phyloP scores from a whole-genome alignment of 2,888 invertebrate species.

The Abrostola triplasia region DNA sequence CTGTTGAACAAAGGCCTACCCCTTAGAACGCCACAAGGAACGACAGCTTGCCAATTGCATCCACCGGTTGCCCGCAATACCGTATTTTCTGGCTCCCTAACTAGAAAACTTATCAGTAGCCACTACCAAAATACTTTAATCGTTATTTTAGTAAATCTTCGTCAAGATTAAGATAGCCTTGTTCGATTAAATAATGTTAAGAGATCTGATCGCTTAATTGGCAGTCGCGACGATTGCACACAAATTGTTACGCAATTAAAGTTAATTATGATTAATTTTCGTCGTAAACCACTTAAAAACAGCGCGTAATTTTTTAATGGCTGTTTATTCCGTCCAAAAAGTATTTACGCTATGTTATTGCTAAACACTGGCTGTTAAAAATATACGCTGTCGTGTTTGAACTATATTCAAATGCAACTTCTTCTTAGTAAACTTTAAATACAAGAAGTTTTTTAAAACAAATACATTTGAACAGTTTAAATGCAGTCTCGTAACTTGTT shows the following conservation, averaged over 20 bases:
- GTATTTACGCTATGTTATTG: not conserved
- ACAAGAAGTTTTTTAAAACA: too few relatives aligned
- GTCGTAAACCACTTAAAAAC: conserved; percentile 15
- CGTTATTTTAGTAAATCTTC: conserved; percentile 26
- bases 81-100: not conserved
- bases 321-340: not conserved
- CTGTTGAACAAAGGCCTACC: too few relatives aligned
- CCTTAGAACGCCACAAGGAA: too few relatives aligned
- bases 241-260: conserved; percentile 38
- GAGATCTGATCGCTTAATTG: conserved; percentile 47
- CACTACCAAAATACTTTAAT: not conserved
- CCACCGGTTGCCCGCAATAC: too few relatives aligned
- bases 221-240: conserved; percentile 22
- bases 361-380: not conserved
- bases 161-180: conserved; percentile 39
- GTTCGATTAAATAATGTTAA: conserved; percentile 32
- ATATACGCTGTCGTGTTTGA: not conserved
- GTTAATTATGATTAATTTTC: conserved; percentile 43
- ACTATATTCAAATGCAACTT: not conserved
- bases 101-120: not conserved
- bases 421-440: too few relatives aligned
- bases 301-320: not conserved
- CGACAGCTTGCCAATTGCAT: too few relatives aligned
- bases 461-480: too few relatives aligned
- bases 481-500: too few relatives aligned